Conservation (phyloP, 2,797 vertebrate genomes). For the Ammospiza maritima region DNA sequence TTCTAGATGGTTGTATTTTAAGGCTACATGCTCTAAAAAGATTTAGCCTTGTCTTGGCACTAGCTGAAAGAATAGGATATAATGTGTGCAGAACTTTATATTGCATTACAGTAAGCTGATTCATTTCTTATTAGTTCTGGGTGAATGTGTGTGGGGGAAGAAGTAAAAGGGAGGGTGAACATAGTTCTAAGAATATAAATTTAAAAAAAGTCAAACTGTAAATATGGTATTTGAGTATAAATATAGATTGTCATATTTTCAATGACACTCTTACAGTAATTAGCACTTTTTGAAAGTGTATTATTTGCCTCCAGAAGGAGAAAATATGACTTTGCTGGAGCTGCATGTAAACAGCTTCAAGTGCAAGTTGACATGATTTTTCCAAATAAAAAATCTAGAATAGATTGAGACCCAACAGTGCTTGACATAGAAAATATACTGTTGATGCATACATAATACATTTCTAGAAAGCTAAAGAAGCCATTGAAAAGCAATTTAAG, state of each 20-base stretch:
- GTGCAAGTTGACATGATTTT: conserved; percentile 42
- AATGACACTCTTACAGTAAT: conserved; percentile 40
- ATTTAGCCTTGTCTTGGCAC: conserved; percentile 19
- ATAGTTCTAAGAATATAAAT: conserved; percentile 59
- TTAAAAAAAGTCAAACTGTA: conserved; percentile 33
- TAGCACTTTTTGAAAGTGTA: conserved; percentile 49
- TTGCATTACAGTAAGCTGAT: conserved; percentile 10
- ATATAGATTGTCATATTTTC: conserved; percentile 54
- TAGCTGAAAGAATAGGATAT: background rate
- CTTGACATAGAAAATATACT: conserved; percentile 28
- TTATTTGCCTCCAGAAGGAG: conserved; percentile 49
- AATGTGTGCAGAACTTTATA: conserved; percentile 7
- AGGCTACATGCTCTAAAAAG: background rate
- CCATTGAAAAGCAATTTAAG: background rate
- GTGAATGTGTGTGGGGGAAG: background rate
- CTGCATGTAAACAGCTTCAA: conserved; percentile 43
- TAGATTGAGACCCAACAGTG: background rate
- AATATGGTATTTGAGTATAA: conserved; percentile 47
- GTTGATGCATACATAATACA: background rate
- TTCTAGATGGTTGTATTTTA: conserved; percentile 21
- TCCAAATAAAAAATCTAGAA: conserved; percentile 30
- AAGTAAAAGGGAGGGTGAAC: conserved; percentile 10
- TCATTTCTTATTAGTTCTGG: conserved; percentile 30
- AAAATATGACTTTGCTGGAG: conserved; percentile 43
- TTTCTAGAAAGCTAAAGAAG: conserved; percentile 9